Base-by-base conservation (phyloP, 2,797 vertebrate genomes). In the Danio tinwini region DNA sequence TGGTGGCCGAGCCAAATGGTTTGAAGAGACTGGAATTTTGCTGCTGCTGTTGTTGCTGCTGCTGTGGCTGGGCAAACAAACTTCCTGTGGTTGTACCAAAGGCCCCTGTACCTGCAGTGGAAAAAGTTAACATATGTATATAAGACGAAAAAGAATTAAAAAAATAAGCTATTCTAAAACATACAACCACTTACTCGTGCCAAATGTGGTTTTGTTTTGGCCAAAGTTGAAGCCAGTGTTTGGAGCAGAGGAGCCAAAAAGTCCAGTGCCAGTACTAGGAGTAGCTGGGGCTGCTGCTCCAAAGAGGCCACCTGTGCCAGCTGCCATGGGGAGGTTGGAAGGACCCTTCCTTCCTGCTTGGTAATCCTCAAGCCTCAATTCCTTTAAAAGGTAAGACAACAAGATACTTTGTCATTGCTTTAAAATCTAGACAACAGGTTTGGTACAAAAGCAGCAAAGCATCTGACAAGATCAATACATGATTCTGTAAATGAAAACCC, bases 281-380 rank as follows among this genome's bases (percentile, higher is more conserved):
- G 97, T 93, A 0, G 96, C 94, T 0, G 93, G 47, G 1, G 94
- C 90, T 5, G 95, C 87, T 0, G 93, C 84, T 0, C 96, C 95
- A 40, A 98, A 99, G 65, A 98, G 86, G 0, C 94, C 88, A 0
- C 94, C 91, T 0, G 93, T 82, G 0, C 59, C 92, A 2, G 95
- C 94, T 0, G 94, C 94, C 14, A 98, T 96, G 0, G 96, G 95
- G 29, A 29, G 29, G 71, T 96, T 98, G 1, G 96, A 91, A 0
- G 96, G 96, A 0, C 98, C 98, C 77, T 98, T 98, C 70, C 97
- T 92, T 3, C 97, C 97, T 0, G 97, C 97, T 86, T 96, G 95
- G 87, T 99, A 99, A 84, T 99, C 97, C 83, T 99, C 98, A 37
- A 99, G 82, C 81, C 98, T 93, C 73, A 99, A 89, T 79, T 99